phyloP scores from a whole-genome alignment of 1,140 invertebrate species.

The Brachionus manjavacas region DNA sequence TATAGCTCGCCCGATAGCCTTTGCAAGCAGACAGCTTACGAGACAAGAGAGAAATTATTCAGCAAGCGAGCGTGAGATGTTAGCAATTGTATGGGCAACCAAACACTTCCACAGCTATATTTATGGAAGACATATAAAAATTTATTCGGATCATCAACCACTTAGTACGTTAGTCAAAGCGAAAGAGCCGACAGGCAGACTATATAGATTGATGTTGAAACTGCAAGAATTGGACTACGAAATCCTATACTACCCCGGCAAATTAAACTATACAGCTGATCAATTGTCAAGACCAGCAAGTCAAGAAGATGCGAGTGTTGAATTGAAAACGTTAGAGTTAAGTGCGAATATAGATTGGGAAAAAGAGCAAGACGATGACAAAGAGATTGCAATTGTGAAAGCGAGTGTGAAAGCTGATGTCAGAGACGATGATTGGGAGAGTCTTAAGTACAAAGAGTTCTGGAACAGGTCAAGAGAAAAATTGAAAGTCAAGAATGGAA shows the following conservation, averaged over 20 bases:
- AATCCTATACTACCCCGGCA: not conserved
- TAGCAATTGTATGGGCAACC: slow-evolving; percentile 54
- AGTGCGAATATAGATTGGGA: slow-evolving; percentile 6
- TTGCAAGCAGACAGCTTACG: slow-evolving; percentile 43
- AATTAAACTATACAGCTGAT: not conserved
- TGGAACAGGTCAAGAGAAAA: not conserved
- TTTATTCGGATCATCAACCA: slow-evolving; percentile 41
- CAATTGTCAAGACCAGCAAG: not conserved
- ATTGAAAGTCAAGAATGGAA: not conserved
- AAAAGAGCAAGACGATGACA: not conserved
- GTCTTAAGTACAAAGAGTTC: not conserved
- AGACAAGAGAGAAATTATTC: slow-evolving; percentile 49
- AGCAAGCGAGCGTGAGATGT: slow-evolving; percentile 55
- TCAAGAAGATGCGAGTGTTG: not conserved
- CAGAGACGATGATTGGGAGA: not conserved
- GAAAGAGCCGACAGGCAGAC: not conserved
- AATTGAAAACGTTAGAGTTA: not conserved
- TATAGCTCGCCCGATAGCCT: slow-evolving; percentile 45
- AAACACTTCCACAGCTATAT: slow-evolving; percentile 56
- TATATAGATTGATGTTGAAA: not conserved
- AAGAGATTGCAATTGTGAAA: slow-evolving; percentile 16
- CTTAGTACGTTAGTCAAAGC: not conserved
- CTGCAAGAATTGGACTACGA: slow-evolving; percentile 2
- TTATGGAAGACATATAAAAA: slow-evolving; percentile 12
- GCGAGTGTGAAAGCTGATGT: not conserved